A percentile compares a stretch with the other conserved stretches of the same genome.
Evolutionary conservation across 2,888 invertebrate genomes (phyloP).

Genomic region (Drymonia ruficornis): DNA sequence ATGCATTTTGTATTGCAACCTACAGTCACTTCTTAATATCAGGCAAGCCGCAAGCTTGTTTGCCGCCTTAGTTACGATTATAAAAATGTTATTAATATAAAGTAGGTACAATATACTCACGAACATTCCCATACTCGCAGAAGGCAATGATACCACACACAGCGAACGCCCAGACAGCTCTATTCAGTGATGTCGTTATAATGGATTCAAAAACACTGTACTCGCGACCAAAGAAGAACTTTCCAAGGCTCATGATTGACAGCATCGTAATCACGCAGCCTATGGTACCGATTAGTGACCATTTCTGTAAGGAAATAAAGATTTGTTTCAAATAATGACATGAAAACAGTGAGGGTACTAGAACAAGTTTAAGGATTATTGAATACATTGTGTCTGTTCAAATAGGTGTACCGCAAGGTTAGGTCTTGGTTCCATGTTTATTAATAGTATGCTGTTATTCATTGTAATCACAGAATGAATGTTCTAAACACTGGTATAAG

Average conservation of each 20-base stretch:
- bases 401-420: neutral
- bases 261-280: slow-evolving; percentile 10
- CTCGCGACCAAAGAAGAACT: slow-evolving; percentile 10
- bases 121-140: slow-evolving; percentile 47
- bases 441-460: too few species aligned
- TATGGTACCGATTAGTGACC: slow-evolving; percentile 15
- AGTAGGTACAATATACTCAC: slow-evolving; percentile 46
- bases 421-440: neutral
- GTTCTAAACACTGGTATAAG: too few species aligned
- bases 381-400: too few species aligned
- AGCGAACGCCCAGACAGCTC: slow-evolving; percentile 35
- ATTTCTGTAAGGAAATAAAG: slow-evolving; percentile 10
- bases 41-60: too few species aligned
- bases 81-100: too few species aligned
- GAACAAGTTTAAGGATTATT: neutral
- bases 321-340: neutral
- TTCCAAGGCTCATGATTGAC: slow-evolving; percentile 7
- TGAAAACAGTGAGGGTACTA: neutral
- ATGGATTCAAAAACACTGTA: slow-evolving; percentile 27
- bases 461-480: too few species aligned
- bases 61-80: too few species aligned
- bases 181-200: slow-evolving; percentile 26
- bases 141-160: slow-evolving; percentile 36
- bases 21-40: too few species aligned
- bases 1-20: too few species aligned